These are phyloP conservation scores for Oreotragus oreotragus DNA, from an alignment of 2,113 vertebrate genomes.

Conservation along the genomic window DNA sequence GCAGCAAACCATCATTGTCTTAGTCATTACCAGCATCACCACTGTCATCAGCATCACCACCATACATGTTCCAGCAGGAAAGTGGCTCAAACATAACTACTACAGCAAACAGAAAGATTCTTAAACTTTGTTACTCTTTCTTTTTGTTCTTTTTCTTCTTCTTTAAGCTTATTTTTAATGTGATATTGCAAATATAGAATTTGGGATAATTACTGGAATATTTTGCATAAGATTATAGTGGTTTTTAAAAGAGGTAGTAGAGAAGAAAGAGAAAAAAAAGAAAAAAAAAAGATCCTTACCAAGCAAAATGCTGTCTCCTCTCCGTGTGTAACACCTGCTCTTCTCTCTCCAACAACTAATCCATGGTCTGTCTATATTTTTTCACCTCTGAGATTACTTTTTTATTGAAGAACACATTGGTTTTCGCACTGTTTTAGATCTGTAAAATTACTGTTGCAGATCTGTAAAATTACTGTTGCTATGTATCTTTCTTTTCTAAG, in stretches of 20 bases:
- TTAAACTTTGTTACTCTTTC: neutral
- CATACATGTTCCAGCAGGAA: neutral
- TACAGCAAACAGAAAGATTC: neutral
- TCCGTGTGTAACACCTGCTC: neutral
- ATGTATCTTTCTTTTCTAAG: neutral
- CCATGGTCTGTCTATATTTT: fast-evolving
- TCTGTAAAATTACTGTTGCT: neutral
- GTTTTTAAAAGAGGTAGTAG: neutral
- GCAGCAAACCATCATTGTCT: neutral
- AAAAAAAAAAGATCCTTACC: neutral
- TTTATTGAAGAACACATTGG: neutral
- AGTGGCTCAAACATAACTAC: neutral
- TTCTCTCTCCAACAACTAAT: neutral
- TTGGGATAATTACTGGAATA: neutral
- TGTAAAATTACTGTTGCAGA: too few species aligned
- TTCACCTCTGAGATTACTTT: neutral
- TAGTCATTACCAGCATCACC: fast-evolving
- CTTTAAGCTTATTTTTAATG: neutral
- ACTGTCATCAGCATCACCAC: fast-evolving
- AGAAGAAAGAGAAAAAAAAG: neutral
- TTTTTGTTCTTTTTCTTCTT: neutral
- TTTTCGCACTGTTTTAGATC: neutral
- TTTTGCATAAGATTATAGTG: neutral
- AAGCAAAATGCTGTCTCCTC: neutral
- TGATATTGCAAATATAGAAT: neutral